Evolutionary conservation across 2,113 vertebrate species (phyloP), one percentile per base, ranked within the genome.

Genomic region (Aspidoscelis tigris): DNA sequence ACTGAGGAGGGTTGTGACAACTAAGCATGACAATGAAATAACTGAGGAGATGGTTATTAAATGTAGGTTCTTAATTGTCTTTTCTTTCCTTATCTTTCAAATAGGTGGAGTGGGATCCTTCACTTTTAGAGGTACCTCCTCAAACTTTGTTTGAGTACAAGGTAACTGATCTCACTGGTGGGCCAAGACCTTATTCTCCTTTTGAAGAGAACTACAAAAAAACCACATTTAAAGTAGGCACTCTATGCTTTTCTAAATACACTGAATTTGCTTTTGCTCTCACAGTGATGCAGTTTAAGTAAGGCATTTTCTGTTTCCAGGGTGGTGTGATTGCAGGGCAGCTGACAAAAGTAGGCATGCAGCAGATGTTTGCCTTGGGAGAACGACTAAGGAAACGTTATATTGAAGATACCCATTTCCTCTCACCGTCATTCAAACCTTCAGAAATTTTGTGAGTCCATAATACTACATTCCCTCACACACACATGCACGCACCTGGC

Each of bases 291-390:
- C 58, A 2, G 3, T 26, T 39, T 73, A 11, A 53, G 16, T 24
- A 26, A 65, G 65, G 65, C 66, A 16, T 53, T 82, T 78, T 84
- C 39, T 89, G 44, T 73, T 75, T 9, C 12, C 88, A 99, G 98
- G 98, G 98, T 8, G 98, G 98, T 84, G 93, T 93, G 6, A 88
- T 93, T 83, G 96, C 98, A 0, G 98, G 98, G 86, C 98, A 99
- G 96, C 97, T 99, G 93, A 99, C 98, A 83, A 94, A 93, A 0
- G 9, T 99, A 74, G 98, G 98, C 84, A 99, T 99, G 98, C 95
- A 97, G 91, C 98, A 99, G 94, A 95, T 97, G 87, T 99, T 97
- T 55, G 94, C 97, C 73, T 93, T 99, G 78, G 98, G 98, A 21
- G 83, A 95, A 88, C 96, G 94, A 86, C 94, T 99, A 84, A 97